Conservation (phyloP, 2,888 invertebrate genomes). For the Aporophyla lueneburgensis region DNA sequence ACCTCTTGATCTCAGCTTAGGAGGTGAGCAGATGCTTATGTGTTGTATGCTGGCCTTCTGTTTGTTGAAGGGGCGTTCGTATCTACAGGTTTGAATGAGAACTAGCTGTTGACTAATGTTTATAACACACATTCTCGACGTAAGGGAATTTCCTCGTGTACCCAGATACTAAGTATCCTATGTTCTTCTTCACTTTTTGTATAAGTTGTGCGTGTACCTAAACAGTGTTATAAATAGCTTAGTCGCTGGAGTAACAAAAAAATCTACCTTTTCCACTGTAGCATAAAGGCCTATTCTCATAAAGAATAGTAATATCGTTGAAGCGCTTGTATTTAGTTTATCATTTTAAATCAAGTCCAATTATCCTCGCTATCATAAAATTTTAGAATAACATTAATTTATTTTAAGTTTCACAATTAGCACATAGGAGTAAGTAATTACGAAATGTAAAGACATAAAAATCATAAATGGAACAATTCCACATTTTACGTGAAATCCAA, state of each 20-base stretch:
- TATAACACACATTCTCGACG: no score
- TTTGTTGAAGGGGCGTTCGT: not conserved
- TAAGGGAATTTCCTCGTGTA: not conserved
- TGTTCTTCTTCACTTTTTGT: not conserved
- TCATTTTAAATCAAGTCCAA: not conserved
- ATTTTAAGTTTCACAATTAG: not conserved
- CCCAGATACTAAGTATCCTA: no score
- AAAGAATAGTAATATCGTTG: not conserved
- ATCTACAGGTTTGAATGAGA: conserved; percentile 28
- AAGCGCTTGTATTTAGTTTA: not conserved
- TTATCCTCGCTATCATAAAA: not conserved
- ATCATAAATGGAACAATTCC: not conserved
- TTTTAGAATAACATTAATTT: not conserved
- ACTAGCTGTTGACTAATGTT: not conserved
- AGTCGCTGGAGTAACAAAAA: not conserved
- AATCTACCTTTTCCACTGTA: not conserved
- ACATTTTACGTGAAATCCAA: not conserved
- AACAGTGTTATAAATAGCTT: not conserved
- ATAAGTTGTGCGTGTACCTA: no score
- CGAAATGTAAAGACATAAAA: conserved; percentile 1
- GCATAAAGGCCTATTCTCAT: not conserved
- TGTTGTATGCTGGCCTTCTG: not conserved
- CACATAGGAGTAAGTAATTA: not conserved
- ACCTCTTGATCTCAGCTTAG: conserved; percentile 56
- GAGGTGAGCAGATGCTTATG: conserved; percentile 23